Percentiles rank a stretch among this genome's conserved stretches.
These are phyloP conservation scores for Junonia oenone DNA, from an alignment of 2,888 invertebrate genomes.

Conservation along the genomic window DNA sequence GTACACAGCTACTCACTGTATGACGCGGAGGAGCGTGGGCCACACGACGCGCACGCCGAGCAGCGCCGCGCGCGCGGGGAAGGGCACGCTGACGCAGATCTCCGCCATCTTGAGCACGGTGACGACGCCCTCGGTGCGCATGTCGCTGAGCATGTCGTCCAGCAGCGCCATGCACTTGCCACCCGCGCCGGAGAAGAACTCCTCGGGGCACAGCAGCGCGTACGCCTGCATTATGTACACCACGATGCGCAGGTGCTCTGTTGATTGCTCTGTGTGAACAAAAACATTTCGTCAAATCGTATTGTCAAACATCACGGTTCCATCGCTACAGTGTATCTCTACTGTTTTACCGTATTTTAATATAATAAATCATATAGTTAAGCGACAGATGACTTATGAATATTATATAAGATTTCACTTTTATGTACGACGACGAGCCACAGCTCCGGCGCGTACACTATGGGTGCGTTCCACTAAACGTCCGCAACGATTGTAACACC, in stretches of 20 bases:
- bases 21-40: constrained; percentile 63
- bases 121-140: constrained; percentile 79
- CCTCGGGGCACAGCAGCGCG: constrained; percentile 87
- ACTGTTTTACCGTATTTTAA: too few species aligned
- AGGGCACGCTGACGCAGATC: constrained; percentile 86
- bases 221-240: constrained; percentile 91
- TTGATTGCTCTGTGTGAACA: constrained; percentile 83
- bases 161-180: constrained; percentile 84
- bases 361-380: too few species aligned
- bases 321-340: too few species aligned
- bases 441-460: too few species aligned
- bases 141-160: constrained; percentile 86
- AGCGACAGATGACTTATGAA: too few species aligned
- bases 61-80: constrained; percentile 85
- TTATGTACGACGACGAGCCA: too few species aligned
- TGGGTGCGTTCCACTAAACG: too few species aligned
- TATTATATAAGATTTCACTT: too few species aligned
- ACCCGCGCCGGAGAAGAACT: constrained; percentile 87
- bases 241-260: constrained; percentile 89
- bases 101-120: constrained; percentile 83
- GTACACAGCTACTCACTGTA: constrained; percentile 66
- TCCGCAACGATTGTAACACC: too few species aligned
- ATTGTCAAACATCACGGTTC: not conserved
- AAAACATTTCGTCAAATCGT: not conserved
- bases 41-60: constrained; percentile 79